Evolutionary conservation across 2,113 vertebrate species (phyloP).

Genomic region (Cheirogaleus medius): DNA sequence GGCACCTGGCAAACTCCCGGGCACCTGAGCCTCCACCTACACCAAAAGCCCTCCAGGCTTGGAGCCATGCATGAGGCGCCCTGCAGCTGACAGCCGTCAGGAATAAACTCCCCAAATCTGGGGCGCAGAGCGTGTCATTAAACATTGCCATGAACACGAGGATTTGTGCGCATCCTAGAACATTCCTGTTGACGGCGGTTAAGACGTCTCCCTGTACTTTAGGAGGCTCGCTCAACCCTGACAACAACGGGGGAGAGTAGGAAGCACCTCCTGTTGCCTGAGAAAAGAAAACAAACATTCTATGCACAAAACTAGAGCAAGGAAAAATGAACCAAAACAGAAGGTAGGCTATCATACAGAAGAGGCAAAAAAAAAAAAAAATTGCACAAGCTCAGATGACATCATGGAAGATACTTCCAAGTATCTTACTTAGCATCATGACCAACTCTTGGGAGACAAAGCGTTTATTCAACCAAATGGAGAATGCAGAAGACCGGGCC

Average conservation of each 20-base stretch:
- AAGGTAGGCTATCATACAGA: neutral
- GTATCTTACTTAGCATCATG: neutral
- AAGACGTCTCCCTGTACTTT: neutral
- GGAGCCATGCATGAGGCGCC: constrained; percentile 79
- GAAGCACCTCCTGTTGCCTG: neutral
- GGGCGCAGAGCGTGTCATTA: constrained; percentile 57
- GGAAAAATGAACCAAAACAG: neutral
- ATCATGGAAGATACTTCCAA: constrained; percentile 22
- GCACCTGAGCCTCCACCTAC: constrained; percentile 86
- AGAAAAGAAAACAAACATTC: neutral
- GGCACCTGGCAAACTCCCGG: constrained; percentile 74
- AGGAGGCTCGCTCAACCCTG: neutral
- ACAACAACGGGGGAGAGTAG: neutral
- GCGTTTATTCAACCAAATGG: neutral
- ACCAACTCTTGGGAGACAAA: neutral
- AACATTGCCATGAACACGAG: constrained; percentile 55
- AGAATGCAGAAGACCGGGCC: neutral
- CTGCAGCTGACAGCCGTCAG: constrained; percentile 77
- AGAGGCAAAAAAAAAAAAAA: neutral
- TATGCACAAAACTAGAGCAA: neutral
- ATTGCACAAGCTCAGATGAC: neutral
- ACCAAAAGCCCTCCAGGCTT: constrained; percentile 76
- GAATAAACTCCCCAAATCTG: constrained; percentile 43
- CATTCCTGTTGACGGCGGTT: neutral
- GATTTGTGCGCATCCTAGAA: neutral